Conservation (phyloP, 2,797 vertebrate genomes). For the Tadarida brasiliensis region DNA sequence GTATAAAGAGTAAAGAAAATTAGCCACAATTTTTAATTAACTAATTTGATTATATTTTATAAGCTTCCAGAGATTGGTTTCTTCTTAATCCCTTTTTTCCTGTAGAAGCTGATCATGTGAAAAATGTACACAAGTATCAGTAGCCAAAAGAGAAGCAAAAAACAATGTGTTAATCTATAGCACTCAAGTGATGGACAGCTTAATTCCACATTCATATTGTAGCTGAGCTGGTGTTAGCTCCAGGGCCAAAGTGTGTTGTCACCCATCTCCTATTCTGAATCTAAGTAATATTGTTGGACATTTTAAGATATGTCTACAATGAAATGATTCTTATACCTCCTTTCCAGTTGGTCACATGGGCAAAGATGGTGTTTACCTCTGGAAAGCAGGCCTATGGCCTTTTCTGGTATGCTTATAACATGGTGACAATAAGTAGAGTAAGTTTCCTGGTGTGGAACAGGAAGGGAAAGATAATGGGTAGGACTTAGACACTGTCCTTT, state of each 20-base stretch:
- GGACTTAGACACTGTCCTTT: background rate
- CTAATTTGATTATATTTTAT: background rate
- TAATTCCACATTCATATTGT: background rate
- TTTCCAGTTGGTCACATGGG: background rate
- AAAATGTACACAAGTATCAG: background rate
- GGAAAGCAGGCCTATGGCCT: background rate
- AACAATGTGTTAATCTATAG: background rate
- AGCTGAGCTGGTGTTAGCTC: background rate
- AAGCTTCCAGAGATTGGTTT: background rate
- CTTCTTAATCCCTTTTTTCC: background rate
- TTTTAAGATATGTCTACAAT: background rate
- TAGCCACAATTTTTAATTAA: slow-evolving; percentile 20
- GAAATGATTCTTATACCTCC: background rate
- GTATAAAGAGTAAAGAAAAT: slow-evolving; percentile 10
- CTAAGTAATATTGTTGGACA: background rate
- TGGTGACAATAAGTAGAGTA: background rate
- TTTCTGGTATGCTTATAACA: background rate
- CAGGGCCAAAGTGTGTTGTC: background rate
- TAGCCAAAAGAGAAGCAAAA: slow-evolving; percentile 27
- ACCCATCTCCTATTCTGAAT: background rate
- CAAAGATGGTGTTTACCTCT: background rate
- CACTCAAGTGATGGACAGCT: background rate
- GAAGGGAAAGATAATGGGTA: background rate
- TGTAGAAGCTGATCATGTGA: background rate
- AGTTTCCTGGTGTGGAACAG: background rate